phyloP scores from a whole-genome alignment of 1,140 invertebrate species.

The Rhizoglyphus robini region DNA sequence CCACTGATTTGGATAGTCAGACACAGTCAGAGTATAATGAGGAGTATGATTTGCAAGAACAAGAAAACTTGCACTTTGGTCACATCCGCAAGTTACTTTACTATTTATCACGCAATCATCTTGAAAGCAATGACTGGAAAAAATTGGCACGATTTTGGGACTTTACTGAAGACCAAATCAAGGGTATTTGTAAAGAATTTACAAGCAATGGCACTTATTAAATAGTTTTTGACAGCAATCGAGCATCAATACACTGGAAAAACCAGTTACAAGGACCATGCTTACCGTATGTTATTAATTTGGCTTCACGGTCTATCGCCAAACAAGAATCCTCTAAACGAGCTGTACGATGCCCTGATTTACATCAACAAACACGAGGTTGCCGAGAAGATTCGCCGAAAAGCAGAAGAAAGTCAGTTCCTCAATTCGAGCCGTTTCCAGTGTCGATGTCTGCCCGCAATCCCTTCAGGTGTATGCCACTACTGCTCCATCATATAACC shows the following conservation, averaged over 20 bases:
- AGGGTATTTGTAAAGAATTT: slow-evolving; percentile 23
- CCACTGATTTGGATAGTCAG: not conserved
- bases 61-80: slow-evolving; percentile 30
- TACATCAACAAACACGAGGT: slow-evolving; percentile 45
- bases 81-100: slow-evolving; percentile 43
- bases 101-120: slow-evolving; percentile 50
- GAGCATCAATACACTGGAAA: slow-evolving; percentile 61
- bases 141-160: slow-evolving; percentile 52
- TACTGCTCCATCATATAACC: not conserved
- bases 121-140: slow-evolving; percentile 53
- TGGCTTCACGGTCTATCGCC: slow-evolving; percentile 50
- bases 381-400: slow-evolving; percentile 34
- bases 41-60: not conserved
- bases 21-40: not conserved
- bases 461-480: not conserved
- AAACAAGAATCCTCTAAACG: slow-evolving; percentile 46
- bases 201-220: not conserved
- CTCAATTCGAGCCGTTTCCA: not conserved
- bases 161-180: slow-evolving; percentile 55
- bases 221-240: slow-evolving; percentile 41
- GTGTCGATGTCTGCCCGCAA: not conserved
- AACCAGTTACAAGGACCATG: slow-evolving; percentile 58
- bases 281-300: slow-evolving; percentile 52
- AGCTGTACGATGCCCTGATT: slow-evolving; percentile 49
- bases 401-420: slow-evolving; percentile 23